phyloP scores from a whole-genome alignment of 2,888 invertebrate species.

The Poecilobothrus nobilitatus region DNA sequence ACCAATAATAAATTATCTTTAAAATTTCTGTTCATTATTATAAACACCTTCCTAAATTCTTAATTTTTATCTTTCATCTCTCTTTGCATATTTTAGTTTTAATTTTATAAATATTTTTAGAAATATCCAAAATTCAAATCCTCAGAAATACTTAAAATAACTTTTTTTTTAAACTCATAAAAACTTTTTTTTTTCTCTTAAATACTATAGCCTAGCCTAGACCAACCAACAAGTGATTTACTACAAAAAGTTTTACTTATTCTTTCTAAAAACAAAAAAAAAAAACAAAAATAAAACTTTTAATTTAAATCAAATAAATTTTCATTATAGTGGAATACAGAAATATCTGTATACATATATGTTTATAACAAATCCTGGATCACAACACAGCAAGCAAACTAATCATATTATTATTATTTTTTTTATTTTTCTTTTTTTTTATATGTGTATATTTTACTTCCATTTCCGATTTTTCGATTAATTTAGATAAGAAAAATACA shows the following conservation, averaged over 20 bases:
- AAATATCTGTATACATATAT: not conserved
- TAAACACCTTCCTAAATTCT: no score
- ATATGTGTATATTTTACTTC: not conserved
- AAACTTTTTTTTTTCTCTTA: not conserved
- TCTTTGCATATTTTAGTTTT: no score
- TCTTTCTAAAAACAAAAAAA: not conserved
- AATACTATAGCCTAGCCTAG: not conserved
- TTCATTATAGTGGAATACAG: not conserved
- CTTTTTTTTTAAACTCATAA: no score
- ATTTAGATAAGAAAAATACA: not conserved
- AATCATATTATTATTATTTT: no score
- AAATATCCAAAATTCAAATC: no score
- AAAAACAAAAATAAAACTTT: not conserved
- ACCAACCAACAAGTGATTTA: slow-evolving; percentile 2
- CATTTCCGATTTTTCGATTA: not conserved
- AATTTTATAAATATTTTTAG: no score
- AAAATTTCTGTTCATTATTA: no score
- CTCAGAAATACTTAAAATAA: no score
- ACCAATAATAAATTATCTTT: no score
- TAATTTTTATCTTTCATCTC: no score
- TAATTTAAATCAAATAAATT: slow-evolving; percentile 4
- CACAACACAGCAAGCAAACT: not conserved
- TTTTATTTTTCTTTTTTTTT: no score
- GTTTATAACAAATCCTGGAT: not conserved
- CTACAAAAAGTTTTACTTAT: not conserved